phyloP scores from a whole-genome alignment of 2,797 vertebrate species.

The Anas bahamensis region DNA sequence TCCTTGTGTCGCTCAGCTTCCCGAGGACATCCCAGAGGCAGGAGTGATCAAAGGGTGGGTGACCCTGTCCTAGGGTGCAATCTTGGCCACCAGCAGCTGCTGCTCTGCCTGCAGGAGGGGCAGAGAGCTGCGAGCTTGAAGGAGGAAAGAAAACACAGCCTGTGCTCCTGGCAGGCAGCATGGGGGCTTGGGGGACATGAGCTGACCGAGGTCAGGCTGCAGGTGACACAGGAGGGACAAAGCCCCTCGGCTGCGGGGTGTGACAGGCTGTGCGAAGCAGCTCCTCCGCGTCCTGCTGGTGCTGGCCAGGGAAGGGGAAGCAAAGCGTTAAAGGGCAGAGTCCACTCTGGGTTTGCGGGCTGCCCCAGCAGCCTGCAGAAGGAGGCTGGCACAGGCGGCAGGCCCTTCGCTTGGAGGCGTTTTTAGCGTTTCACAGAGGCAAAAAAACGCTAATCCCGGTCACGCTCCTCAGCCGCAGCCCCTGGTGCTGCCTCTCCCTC shows the following conservation, averaged over 20 bases:
- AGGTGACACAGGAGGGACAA: no score
- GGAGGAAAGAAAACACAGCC: background rate
- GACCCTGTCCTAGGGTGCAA: background rate
- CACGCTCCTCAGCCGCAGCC: rapidly evolving
- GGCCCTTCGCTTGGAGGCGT: background rate
- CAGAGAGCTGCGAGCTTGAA: background rate
- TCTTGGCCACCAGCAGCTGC: rapidly evolving
- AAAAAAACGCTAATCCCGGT: background rate
- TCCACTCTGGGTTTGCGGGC: rapidly evolving
- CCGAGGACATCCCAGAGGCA: background rate
- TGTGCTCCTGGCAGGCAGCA: background rate
- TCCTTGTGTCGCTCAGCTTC: background rate
- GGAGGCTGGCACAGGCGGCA: background rate
- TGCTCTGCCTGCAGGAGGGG: background rate
- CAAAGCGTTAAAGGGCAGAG: background rate
- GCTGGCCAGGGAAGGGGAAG: background rate
- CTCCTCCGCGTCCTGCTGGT: background rate
- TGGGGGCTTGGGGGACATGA: background rate
- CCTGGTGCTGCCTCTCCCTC: background rate
- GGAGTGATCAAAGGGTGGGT: background rate
- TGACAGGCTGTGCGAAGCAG: background rate
- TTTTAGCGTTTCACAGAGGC: background rate
- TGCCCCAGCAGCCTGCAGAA: rapidly evolving
- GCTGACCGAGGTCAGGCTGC: background rate
- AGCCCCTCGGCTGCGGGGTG: background rate